Conservation (phyloP, 1,140 invertebrate genomes). For the Drosophila ananassae region DNA sequence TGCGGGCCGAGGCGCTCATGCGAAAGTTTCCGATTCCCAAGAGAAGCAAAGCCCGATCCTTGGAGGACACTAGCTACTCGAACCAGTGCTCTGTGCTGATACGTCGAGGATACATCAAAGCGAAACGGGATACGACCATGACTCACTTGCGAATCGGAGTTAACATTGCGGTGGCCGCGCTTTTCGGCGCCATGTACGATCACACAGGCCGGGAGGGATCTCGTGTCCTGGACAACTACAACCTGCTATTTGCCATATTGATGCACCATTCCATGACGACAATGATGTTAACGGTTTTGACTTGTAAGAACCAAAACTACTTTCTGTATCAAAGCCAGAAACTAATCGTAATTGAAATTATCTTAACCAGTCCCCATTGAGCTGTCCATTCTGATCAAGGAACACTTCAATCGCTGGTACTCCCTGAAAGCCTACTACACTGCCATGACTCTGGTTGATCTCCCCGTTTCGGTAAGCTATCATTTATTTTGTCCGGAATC, state of each 20-base stretch:
- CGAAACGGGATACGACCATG: slow-evolving; percentile 93
- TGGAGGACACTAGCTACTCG: slow-evolving; percentile 88
- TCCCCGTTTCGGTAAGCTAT: slow-evolving; percentile 89
- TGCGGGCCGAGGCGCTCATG: slow-evolving; percentile 86
- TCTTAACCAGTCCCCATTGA: slow-evolving; percentile 90
- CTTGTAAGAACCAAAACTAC: slow-evolving; percentile 83
- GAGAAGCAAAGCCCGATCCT: slow-evolving; percentile 74
- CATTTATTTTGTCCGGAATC: background rate
- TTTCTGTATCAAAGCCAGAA: background rate
- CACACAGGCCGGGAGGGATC: slow-evolving; percentile 89
- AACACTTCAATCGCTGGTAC: slow-evolving; percentile 98
- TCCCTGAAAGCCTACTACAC: slow-evolving; percentile 96
- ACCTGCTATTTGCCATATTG: slow-evolving; percentile 91
- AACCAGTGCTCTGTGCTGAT: slow-evolving; percentile 90
- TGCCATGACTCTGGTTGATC: slow-evolving; percentile 93
- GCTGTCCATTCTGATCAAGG: slow-evolving; percentile 95
- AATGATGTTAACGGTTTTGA: slow-evolving; percentile 93
- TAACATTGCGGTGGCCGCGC: slow-evolving; percentile 89
- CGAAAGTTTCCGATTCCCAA: slow-evolving; percentile 85
- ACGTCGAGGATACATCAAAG: slow-evolving; percentile 88
- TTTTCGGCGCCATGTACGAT: slow-evolving; percentile 90
- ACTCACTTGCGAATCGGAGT: slow-evolving; percentile 92
- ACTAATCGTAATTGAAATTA: background rate
- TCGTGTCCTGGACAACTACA: slow-evolving; percentile 92
- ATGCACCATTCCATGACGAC: slow-evolving; percentile 94